phyloP scores from a whole-genome alignment of 2,113 vertebrate species.

The Sterrhoptilus dennistouni region DNA sequence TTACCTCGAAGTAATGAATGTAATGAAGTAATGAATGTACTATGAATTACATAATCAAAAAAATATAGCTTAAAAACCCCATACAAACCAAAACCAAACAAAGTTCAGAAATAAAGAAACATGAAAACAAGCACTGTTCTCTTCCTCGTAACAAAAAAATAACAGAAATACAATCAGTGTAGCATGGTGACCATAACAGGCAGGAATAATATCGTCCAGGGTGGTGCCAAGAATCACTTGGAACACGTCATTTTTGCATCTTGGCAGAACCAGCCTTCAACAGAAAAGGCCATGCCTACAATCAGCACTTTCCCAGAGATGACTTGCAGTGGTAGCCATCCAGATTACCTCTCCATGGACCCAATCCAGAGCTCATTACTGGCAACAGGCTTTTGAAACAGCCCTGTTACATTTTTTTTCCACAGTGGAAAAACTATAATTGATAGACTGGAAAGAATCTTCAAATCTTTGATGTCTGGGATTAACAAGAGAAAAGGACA shows the following conservation, averaged over 20 bases:
- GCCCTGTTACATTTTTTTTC: not conserved
- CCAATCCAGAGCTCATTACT: not conserved
- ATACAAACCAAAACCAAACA: not conserved
- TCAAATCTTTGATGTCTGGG: slow-evolving; percentile 8
- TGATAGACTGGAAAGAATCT: not conserved
- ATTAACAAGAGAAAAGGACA: not conserved
- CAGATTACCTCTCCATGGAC: not conserved
- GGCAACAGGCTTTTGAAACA: slow-evolving; percentile 11
- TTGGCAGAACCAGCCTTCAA: not conserved
- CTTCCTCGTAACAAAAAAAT: not conserved
- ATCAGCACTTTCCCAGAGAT: not conserved
- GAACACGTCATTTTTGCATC: not conserved
- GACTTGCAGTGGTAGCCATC: not conserved
- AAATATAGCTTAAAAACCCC: not conserved
- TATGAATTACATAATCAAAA: not conserved
- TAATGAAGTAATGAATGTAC: not conserved
- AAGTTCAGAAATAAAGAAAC: not conserved
- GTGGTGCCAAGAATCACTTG: not conserved
- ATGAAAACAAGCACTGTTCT: not conserved
- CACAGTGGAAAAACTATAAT: not conserved
- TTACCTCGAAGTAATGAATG: not conserved
- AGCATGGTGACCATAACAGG: not conserved
- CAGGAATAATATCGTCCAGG: not conserved
- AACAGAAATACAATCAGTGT: not conserved
- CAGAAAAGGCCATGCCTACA: not conserved